Conservation (phyloP, 2,113 vertebrate genomes). For the Oncorhynchus masou region DNA sequence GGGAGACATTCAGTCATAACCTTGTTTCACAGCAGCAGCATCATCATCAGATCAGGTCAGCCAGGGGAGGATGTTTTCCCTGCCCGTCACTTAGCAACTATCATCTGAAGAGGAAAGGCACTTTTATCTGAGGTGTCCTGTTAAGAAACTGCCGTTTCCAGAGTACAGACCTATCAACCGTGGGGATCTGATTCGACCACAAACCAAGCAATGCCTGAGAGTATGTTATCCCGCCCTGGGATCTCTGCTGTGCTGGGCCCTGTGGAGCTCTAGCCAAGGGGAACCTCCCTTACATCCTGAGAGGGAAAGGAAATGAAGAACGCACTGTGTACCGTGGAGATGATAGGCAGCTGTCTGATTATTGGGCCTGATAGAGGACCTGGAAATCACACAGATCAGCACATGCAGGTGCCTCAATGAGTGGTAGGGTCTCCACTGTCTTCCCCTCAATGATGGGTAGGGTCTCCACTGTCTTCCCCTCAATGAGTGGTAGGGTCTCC, state of each 20-base stretch:
- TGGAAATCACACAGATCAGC: neutral
- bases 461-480: neutral
- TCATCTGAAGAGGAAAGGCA: constrained; percentile 27
- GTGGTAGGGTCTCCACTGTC: neutral
- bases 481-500: neutral
- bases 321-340: constrained; percentile 7
- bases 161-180: constrained; percentile 19
- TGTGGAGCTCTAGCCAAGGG: constrained; percentile 31
- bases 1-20: constrained; percentile 18
- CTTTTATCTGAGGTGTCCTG: constrained; percentile 50
- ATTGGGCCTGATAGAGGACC: constrained; percentile 17
- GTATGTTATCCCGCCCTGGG: neutral
- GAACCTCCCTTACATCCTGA: constrained; percentile 27
- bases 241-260: neutral
- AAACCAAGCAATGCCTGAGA: constrained; percentile 17
- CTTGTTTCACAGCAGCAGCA: constrained; percentile 10
- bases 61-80: constrained; percentile 32
- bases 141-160: constrained; percentile 29
- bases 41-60: neutral
- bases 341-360: constrained; percentile 3
- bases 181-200: constrained; percentile 39
- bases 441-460: neutral
- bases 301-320: constrained; percentile 28
- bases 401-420: constrained; percentile 8
- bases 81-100: constrained; percentile 42